Base-by-base conservation (phyloP, 2,888 invertebrate genomes). In the Drosophila affinis region DNA sequence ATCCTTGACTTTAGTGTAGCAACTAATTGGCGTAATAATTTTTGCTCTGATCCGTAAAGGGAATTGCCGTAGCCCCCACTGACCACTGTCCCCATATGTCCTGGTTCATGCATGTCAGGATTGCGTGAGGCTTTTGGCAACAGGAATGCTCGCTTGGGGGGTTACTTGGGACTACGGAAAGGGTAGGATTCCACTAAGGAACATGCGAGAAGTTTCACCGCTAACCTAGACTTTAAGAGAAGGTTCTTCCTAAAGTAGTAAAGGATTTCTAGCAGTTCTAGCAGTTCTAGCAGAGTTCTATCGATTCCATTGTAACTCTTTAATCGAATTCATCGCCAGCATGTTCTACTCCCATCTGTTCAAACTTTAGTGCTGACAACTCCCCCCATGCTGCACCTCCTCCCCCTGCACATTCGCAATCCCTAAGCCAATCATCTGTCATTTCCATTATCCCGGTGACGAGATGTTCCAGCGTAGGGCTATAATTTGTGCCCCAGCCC, bases 61-160 rank as follows among this genome's bases (percentile, higher is more conserved):
- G 71, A 76, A 65, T 70, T 58, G 17, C 29, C 55, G 63, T 68
- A 58, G 17, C 29, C 55, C 27, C 65, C 21, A 49, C 45, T 55
- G 65, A 27, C 65, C 32, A 14, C 29, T 39, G 56, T 58, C 71
- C 83, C 69, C 83, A 86, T 77, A 67, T 77, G 81, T 67, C 60
- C 60, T 52, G 27, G 18, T 17, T 44, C 2, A 4, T 39, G 12
- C 45, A 49, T 49, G 39, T 44, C 29, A 14, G 32, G 0, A 24
- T 54, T 49, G 68, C 68, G 68, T 67, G 49, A 49, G 44, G 32
- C 17, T 39, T n/a, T 60, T 29, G 3, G 39, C 39, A 14, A 14
- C 39, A 14, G 34, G 6, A 7, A 21, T 48, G 24, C 29, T n/a
- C 34, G 39, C 27, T 10, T 39, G 48, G 61, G 61, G 49, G 49